phyloP scores from a whole-genome alignment of 2,888 invertebrate species.

The Hirtodrosophila histrioides region DNA sequence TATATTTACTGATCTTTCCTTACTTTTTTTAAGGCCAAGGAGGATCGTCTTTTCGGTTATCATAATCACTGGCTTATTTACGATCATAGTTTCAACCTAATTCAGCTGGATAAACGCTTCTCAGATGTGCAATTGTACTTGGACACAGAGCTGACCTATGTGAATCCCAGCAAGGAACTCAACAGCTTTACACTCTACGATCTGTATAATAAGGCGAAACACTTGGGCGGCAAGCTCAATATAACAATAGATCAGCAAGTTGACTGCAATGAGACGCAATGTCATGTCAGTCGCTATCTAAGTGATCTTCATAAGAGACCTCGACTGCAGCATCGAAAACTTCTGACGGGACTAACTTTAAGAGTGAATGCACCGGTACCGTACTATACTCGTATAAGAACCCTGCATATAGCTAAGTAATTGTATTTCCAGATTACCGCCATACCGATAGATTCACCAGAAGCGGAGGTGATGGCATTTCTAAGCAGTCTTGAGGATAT shows the following conservation, averaged over 20 bases:
- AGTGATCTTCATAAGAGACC: constrained; percentile 64
- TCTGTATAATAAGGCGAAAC: constrained; percentile 82
- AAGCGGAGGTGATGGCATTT: constrained; percentile 41
- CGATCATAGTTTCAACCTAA: constrained; percentile 43
- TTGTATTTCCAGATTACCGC: constrained; percentile 48
- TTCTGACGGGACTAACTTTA: constrained; percentile 75
- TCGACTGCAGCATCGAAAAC: constrained; percentile 72
- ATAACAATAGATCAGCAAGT: constrained; percentile 75
- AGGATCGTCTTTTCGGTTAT: constrained; percentile 50
- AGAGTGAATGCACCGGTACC: constrained; percentile 71
- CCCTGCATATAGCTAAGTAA: not conserved
- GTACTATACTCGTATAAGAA: too few species aligned
- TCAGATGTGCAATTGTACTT: constrained; percentile 65
- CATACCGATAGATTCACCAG: constrained; percentile 52
- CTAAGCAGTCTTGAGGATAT: constrained; percentile 43
- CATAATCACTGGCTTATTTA: constrained; percentile 80
- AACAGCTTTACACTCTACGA: constrained; percentile 71
- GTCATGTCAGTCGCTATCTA: constrained; percentile 56
- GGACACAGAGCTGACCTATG: constrained; percentile 79
- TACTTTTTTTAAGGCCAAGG: constrained; percentile 59
- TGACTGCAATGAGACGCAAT: constrained; percentile 51
- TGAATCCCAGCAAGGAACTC: not conserved
- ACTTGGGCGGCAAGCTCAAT: constrained; percentile 79
- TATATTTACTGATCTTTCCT: too few species aligned
- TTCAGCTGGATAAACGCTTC: constrained; percentile 55